Evolutionary conservation across 2,797 vertebrate genomes (phyloP), one percentile per base, ranked within the genome.

Genomic region (Sternarchorhynchus goeldii): DNA sequence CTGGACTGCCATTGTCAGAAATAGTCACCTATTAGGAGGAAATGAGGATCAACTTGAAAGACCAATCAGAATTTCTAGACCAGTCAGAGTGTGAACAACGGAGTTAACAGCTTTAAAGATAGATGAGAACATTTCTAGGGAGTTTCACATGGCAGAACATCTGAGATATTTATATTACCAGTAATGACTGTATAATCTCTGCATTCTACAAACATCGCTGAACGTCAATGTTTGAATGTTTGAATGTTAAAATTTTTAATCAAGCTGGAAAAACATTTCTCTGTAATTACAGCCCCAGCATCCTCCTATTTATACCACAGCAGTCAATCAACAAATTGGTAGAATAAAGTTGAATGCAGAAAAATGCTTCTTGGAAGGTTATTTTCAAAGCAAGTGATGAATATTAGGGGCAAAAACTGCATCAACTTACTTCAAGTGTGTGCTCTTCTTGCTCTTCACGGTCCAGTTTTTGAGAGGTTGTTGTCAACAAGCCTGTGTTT

Each of bases 361-460:
- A 69, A 68, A 70, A 56, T 56, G 50, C 7, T 50, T n/a, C n/a
- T 70, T 70, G 32, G 32, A 18, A n/a, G 21, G 50, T 31, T 55
- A 56, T 56, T 70, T 70, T 31, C 12, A n/a, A 70, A 32, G 50
- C 50, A 70, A 31, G 67, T 17, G 32, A 34, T 32, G 67, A 70
- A 16, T 50, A 45, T 31, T 21, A 41, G 21, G 65, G 53, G 31
- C 16, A 53, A 20, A 55, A 20, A 55, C 34, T 70, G 50, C 17
- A 25, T 70, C 12, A 17, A 41, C 84, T 91, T 90, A 95, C 94
- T 90, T 95, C 94, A 80, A 95, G 79, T 77, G 93, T 89, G 78
- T 95, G 94, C 45, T 95, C 94, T 32, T 67, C 89, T 73, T 95
- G 94, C 77, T 95, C 93, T 53, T 95, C 94, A 72, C 94, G 88